Percentiles rank a stretch among this genome's conserved stretches.
Evolutionary conservation across 2,888 invertebrate genomes (phyloP).

Genomic region (Hypolimnas misippus): DNA sequence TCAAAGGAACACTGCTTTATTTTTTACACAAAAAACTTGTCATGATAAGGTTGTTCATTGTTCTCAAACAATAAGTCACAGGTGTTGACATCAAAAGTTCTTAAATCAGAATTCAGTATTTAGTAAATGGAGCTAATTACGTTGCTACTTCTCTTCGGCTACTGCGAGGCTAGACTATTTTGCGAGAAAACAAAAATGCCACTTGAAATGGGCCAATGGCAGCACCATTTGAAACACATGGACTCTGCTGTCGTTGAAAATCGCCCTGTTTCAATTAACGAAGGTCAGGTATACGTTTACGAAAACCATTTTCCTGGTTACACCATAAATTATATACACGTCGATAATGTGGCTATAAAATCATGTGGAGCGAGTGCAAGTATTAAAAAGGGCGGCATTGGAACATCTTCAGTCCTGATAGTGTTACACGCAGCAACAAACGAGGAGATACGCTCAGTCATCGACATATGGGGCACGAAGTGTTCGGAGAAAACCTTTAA

Average conservation of each 20-base stretch:
- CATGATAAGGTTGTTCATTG: slow-evolving; percentile 32
- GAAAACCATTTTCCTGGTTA: slow-evolving; percentile 68
- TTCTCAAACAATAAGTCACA: slow-evolving; percentile 42
- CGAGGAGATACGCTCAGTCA: slow-evolving; percentile 69
- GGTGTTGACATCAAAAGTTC: slow-evolving; percentile 20
- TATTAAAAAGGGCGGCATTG: slow-evolving; percentile 64
- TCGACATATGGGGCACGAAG: slow-evolving; percentile 71
- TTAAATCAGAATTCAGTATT: slow-evolving; percentile 1
- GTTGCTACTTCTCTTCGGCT: slow-evolving; percentile 37
- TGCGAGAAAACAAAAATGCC: slow-evolving; percentile 63
- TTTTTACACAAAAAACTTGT: not conserved
- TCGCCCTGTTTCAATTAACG: slow-evolving; percentile 59
- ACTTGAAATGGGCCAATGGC: slow-evolving; percentile 67
- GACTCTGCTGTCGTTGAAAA: slow-evolving; percentile 70
- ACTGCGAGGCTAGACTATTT: slow-evolving; percentile 50
- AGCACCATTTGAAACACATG: slow-evolving; percentile 55
- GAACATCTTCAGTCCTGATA: slow-evolving; percentile 59
- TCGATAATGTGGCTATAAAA: slow-evolving; percentile 67
- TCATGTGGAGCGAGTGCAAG: slow-evolving; percentile 67
- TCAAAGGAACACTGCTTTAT: too few relatives aligned
- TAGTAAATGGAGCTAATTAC: slow-evolving; percentile 41
- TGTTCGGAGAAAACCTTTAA: slow-evolving; percentile 25
- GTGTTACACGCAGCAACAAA: slow-evolving; percentile 62
- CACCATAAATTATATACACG: slow-evolving; percentile 66
- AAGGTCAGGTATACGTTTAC: slow-evolving; percentile 72